Evolutionary conservation across 2,888 invertebrate species (phyloP).

Genomic region (Andrena haemorrhoa): DNA sequence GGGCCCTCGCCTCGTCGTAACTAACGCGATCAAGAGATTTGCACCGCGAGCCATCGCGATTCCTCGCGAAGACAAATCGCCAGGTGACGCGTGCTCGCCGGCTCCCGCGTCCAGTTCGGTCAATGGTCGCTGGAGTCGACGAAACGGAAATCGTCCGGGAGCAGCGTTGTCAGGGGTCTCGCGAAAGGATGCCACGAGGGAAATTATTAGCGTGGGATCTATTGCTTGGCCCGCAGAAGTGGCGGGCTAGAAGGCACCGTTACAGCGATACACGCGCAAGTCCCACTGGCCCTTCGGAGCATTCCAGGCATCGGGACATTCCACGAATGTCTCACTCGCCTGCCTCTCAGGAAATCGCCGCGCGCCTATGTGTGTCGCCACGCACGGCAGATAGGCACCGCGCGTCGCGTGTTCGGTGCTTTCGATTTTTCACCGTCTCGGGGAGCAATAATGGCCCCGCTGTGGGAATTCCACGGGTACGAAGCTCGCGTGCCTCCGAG

Average conservation of each 20-base stretch:
- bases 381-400: conserved; percentile 7
- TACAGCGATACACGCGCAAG: conserved; percentile 70
- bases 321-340: conserved; percentile 80
- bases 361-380: conserved; percentile 1
- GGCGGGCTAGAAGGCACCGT: conserved; percentile 78
- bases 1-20: conserved; percentile 18
- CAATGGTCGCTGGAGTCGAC: conserved; percentile 26
- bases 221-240: conserved; percentile 62
- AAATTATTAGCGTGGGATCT: conserved; percentile 83
- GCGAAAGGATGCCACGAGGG: conserved; percentile 68
- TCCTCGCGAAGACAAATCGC: conserved; percentile 61
- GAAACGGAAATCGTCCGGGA: conserved; percentile 64
- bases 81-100: conserved; percentile 22
- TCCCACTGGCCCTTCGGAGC: conserved; percentile 75
- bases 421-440: conserved; percentile 15
- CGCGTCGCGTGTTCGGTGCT: conserved; percentile 25
- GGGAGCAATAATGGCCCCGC: conserved; percentile 11
- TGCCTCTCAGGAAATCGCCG: not conserved
- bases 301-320: conserved; percentile 78
- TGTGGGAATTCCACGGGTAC: conserved; percentile 6
- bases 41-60: conserved; percentile 46
- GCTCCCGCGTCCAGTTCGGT: conserved; percentile 31
- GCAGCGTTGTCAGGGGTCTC: conserved; percentile 64
- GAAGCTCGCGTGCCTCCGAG: not conserved
- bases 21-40: conserved; percentile 50